Evolutionary conservation across 2,888 invertebrate genomes (phyloP), one percentile per base, ranked within the genome.

Genomic region (Eupithecia vulgata): DNA sequence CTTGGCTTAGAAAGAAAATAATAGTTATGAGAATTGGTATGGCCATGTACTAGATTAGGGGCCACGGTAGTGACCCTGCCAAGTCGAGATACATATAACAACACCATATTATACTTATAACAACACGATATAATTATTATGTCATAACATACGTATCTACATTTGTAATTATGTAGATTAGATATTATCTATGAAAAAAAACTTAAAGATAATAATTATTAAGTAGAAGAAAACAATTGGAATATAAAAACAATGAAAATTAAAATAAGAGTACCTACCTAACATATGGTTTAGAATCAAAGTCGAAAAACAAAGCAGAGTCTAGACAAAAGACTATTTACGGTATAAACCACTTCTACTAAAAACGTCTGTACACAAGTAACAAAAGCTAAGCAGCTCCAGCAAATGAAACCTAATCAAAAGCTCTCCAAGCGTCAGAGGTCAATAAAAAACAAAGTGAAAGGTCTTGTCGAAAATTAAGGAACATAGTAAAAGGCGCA

Each of bases 401-500:
- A 64, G 5, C 62, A 65, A 65, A 65, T 65, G 65, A 59, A 45
- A 67, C 67, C 67, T 45, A 74, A 71, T 71, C 74, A 68, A 71
- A 71, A 48, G 48, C 68, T 67, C 71, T 71, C 71, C 8, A 34
- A 62, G 34, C 42, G 62, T 52, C 45, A 48, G 52, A 42, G 30
- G 40, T 62, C 57, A 78, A 80, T 76, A 79, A 79, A 80, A 79
- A 72, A 80, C 72, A 72, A 73, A 75, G 71, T 65, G 72, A 71
- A 76, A 69, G 68, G 73, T 70, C 70, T 68, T 67, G 78, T 77
- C 75, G 76, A 79, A 78, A 81, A 81, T 81, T 78, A 82, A 80
- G 79, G 79, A 77, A 74, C 76, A 78, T 75, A 75, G 75, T 67
- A 72, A 72, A 84, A 83, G 82, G 76, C 77, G 82, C 83, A 83